Evolutionary conservation across 2,113 vertebrate genomes (phyloP).

Genomic region (Bubo scandiacus): DNA sequence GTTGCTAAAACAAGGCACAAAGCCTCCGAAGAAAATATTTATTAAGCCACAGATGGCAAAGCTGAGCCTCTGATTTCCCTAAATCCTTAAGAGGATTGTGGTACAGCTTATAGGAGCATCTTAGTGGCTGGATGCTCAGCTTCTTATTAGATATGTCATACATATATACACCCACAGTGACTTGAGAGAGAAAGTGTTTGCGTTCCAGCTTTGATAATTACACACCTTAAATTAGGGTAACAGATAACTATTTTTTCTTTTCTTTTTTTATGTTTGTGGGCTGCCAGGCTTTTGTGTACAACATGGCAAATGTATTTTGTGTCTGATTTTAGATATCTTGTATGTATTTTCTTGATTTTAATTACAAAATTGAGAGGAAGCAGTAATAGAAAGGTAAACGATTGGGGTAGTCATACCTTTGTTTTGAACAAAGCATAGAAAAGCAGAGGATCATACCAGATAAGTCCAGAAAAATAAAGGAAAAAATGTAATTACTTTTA

Average conservation of each 20-base stretch:
- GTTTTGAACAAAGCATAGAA: neutral
- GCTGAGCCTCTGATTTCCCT: conserved; percentile 68
- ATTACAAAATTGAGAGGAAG: neutral
- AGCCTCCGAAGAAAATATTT: conserved; percentile 58
- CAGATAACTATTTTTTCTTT: neutral
- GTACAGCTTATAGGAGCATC: conserved; percentile 59
- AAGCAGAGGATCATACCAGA: neutral
- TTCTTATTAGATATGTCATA: conserved; percentile 61
- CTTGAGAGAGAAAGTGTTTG: conserved; percentile 19
- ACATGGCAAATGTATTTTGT: neutral
- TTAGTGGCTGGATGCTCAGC: conserved; percentile 62
- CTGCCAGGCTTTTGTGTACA: neutral
- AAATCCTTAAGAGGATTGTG: conserved; percentile 73
- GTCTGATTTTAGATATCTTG: neutral
- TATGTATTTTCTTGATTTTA: neutral
- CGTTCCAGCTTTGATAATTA: conserved; percentile 37
- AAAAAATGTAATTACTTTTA: neutral
- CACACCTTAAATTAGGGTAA: conserved; percentile 32
- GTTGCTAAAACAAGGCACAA: conserved; percentile 60
- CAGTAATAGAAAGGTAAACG: neutral
- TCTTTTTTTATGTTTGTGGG: neutral
- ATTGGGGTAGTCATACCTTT: neutral
- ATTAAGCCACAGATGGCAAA: conserved; percentile 69
- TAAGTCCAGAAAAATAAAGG: neutral
- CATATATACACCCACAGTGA: neutral